Base-by-base conservation (phyloP, 2,113 vertebrate species). In the Ammodramus savannarum region DNA sequence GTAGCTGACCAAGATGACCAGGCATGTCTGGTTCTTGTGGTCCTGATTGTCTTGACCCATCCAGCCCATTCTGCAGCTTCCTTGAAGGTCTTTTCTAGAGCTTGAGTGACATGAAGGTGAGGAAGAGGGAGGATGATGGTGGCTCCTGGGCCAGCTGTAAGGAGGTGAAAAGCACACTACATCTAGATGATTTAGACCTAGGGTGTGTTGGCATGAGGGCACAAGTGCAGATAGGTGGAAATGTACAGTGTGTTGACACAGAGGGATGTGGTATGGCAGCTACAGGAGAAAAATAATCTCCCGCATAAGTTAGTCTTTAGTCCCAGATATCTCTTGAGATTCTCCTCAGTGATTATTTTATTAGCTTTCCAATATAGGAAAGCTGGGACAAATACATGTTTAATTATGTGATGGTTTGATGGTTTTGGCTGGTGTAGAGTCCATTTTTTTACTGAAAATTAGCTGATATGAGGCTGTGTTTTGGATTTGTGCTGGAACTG, bases 111-210 rank as follows among this genome's bases (percentile, higher is more conserved):
- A 13, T 13, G 27, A 39, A 7, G 7, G 6, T 51, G 14, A 72
- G 23, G 52, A 69, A 20, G 0, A 1, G 2, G 21, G 3, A 79
- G 11, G 9, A n/a, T 22, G 36, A 8, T 16, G 13, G 17, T 58
- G 32, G 12, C 8, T 68, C 2, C 25, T 59, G 7, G 16, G 9
- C 19, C 18, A n/a, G 16, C 13, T 36, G 3, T 12, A 44, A 69
- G 19, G 5, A n/a, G 6, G 12, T 18, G 39, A 39, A 72, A 51
- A 68, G 3, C 8, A 20, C 16, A 49, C 7, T n/a, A 36, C 18
- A 43, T 67, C 21, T 59, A 20, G 18, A 29, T 32, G 16, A 18
- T 39, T 69, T 59, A 61, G 31, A 32, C 14, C 4, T 61, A 54
- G 5, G 5, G 1, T 39, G 22, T 63, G 23, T 10, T 74, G 20